phyloP scores from a whole-genome alignment of 2,888 invertebrate species.

The Nebria brevicollis region DNA sequence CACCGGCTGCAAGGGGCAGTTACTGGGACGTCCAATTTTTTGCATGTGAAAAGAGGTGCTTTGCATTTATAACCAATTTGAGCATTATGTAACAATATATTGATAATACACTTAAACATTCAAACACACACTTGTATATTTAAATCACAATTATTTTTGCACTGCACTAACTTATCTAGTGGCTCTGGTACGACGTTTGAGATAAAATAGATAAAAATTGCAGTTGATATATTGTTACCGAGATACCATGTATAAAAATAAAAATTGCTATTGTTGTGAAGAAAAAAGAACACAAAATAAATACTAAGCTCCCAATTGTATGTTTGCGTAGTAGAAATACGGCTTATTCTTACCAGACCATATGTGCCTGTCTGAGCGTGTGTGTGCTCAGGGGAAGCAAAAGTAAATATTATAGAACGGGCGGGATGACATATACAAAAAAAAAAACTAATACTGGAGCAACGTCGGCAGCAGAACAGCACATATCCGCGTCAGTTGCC shows the following conservation, averaged over 20 bases:
- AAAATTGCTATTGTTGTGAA: too few relatives aligned
- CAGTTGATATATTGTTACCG: too few relatives aligned
- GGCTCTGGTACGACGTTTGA: too few relatives aligned
- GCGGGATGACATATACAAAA: background rate
- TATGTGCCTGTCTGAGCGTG: background rate
- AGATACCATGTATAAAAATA: too few relatives aligned
- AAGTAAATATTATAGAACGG: slow-evolving; percentile 29
- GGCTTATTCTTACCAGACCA: slow-evolving; percentile 36
- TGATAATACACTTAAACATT: background rate
- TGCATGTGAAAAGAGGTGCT: background rate
- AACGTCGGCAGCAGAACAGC: slow-evolving; percentile 10
- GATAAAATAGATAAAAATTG: too few relatives aligned
- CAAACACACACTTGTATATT: background rate
- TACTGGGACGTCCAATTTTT: background rate
- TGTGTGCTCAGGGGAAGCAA: slow-evolving; percentile 13
- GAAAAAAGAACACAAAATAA: background rate
- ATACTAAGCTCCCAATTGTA: background rate
- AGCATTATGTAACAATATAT: background rate
- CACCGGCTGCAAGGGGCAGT: slow-evolving; percentile 7
- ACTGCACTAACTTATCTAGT: too few relatives aligned
- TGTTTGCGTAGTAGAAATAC: background rate
- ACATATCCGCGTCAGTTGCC: slow-evolving; percentile 23
- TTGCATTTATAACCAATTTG: background rate
- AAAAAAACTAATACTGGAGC: slow-evolving; percentile 8
- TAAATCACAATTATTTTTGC: background rate